Percentiles rank a stretch among this genome's conserved stretches.
phyloP scores from a whole-genome alignment of 2,888 invertebrate genomes.

The Amiota communis region DNA sequence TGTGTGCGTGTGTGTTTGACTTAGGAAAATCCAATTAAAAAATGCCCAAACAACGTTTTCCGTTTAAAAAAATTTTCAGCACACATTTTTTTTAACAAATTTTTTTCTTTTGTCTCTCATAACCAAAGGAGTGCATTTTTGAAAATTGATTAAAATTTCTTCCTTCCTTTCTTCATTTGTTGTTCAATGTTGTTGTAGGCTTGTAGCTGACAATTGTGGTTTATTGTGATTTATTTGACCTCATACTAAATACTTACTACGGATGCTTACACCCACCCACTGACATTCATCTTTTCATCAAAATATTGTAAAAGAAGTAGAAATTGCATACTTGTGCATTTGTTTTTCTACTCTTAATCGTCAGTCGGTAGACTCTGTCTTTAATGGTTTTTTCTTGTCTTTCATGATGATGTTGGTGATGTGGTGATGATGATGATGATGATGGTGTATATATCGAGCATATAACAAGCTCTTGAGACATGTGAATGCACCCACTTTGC shows the following conservation, averaged over 20 bases:
- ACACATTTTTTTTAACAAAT: constrained; percentile 24
- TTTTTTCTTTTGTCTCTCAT: constrained; percentile 42
- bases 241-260: not conserved
- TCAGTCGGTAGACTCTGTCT: constrained; percentile 50
- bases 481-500: constrained; percentile 72
- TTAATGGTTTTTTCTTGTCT: constrained; percentile 43
- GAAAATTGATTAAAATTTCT: constrained; percentile 18
- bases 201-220: constrained; percentile 17
- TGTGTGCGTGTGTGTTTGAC: constrained; percentile 22
- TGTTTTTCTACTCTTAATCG: constrained; percentile 54
- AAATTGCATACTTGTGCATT: constrained; percentile 66
- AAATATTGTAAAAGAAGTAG: not conserved
- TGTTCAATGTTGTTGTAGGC: constrained; percentile 23
- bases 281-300: not conserved
- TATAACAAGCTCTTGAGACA: constrained; percentile 73
- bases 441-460: constrained; percentile 61
- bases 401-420: not conserved
- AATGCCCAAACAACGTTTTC: constrained; percentile 52
- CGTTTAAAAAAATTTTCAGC: constrained; percentile 17
- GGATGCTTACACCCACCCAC: not conserved
- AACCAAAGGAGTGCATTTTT: constrained; percentile 20
- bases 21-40: constrained; percentile 65
- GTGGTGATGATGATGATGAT: not conserved
- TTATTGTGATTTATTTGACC: not conserved
- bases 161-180: constrained; percentile 21